These are phyloP conservation scores for Prunella fulvescens DNA, from an alignment of 2,113 vertebrate genomes.

Conservation along the genomic window DNA sequence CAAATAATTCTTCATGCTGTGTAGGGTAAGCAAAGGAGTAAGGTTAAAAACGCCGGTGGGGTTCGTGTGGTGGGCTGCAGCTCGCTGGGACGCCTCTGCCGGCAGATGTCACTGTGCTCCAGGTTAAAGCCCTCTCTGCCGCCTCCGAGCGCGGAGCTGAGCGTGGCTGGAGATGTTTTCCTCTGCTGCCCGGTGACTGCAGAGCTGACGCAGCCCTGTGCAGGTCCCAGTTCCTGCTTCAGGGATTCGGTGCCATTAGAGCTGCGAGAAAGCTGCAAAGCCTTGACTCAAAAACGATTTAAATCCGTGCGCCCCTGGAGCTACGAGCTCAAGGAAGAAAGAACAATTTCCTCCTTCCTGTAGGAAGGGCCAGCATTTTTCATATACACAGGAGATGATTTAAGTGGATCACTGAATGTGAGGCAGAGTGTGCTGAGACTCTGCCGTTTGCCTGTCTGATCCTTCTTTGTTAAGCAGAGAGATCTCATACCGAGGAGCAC, in stretches of 20 bases:
- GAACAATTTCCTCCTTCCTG: neutral
- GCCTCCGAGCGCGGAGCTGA: neutral
- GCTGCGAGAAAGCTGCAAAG: neutral
- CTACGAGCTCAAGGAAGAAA: neutral
- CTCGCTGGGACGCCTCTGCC: neutral
- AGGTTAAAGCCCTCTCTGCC: neutral
- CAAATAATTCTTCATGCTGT: neutral
- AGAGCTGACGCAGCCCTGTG: neutral
- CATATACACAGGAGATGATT: neutral
- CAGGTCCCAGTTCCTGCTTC: neutral
- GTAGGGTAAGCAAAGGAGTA: neutral
- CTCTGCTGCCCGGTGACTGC: neutral
- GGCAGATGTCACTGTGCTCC: conserved; percentile 61
- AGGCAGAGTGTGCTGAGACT: neutral
- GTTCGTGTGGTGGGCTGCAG: neutral
- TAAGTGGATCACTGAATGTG: neutral
- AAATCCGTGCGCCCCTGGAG: neutral
- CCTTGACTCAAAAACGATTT: neutral
- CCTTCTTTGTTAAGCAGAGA: neutral
- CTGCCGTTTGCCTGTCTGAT: neutral
- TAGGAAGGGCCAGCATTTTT: neutral
- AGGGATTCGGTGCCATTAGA: neutral
- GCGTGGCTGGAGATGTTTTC: neutral
- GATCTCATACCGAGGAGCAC: neutral
- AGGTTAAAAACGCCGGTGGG: neutral